phyloP scores from a whole-genome alignment of 2,888 invertebrate species.

The Pherbina coryleti region DNA sequence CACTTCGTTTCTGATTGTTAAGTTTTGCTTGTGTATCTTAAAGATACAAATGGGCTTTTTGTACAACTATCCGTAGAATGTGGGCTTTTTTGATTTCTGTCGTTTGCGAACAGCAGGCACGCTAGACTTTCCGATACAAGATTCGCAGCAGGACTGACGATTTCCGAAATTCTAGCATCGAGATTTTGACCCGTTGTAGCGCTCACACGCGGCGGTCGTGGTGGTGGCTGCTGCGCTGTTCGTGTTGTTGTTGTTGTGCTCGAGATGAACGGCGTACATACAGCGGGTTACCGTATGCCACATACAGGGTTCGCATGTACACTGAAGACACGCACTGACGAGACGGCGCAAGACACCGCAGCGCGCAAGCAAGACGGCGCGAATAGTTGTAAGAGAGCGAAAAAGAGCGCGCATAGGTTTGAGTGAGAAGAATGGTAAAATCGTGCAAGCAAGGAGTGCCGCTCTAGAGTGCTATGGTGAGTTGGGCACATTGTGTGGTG shows the following conservation, averaged over 20 bases:
- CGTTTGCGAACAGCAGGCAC: slow-evolving; percentile 56
- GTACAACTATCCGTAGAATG: neutral
- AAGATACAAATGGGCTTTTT: slow-evolving; percentile 2
- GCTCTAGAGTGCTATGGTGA: neutral
- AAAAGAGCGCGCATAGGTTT: neutral
- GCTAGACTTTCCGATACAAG: slow-evolving; percentile 67
- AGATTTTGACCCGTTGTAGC: slow-evolving; percentile 52
- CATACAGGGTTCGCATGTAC: slow-evolving; percentile 48
- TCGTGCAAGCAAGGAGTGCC: slow-evolving; percentile 13
- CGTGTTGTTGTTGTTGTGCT: slow-evolving; percentile 37
- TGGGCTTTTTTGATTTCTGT: slow-evolving; percentile 38
- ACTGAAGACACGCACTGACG: slow-evolving; percentile 41
- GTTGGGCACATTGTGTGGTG: slow-evolving; percentile 23
- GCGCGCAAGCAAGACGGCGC: neutral
- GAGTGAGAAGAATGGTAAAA: neutral
- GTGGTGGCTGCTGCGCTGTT: slow-evolving; percentile 25
- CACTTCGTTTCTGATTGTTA: slow-evolving; percentile 6
- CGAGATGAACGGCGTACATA: slow-evolving; percentile 36
- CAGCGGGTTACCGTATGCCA: slow-evolving; percentile 49
- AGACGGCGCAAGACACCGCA: slow-evolving; percentile 38
- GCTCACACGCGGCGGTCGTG: slow-evolving; percentile 19
- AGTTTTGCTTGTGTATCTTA: slow-evolving; percentile 13
- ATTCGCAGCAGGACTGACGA: slow-evolving; percentile 70
- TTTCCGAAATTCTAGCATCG: slow-evolving; percentile 63
- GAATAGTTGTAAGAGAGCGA: neutral